These are phyloP conservation scores for Ramphastos sulfuratus DNA, from an alignment of 2,113 vertebrate species.

Conservation along the genomic window DNA sequence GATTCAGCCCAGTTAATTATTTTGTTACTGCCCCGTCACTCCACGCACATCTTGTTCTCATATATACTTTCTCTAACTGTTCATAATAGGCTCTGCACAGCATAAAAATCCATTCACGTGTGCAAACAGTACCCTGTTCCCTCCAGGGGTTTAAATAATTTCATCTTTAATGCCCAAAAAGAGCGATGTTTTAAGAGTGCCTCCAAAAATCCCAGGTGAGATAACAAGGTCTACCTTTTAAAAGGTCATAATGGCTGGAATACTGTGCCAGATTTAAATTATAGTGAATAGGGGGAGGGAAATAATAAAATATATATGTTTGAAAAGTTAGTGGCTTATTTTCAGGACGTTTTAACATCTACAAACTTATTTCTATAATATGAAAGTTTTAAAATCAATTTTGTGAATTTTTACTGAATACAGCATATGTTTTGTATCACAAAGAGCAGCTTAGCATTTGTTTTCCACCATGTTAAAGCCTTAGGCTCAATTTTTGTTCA, in stretches of 20 bases:
- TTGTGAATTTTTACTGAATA: neutral
- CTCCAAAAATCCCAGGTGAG: neutral
- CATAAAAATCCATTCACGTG: neutral
- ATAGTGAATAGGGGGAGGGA: neutral
- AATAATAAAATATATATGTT: neutral
- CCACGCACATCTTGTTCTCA: neutral
- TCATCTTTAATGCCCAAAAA: neutral
- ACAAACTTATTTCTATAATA: neutral
- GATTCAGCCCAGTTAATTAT: neutral
- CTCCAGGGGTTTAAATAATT: neutral
- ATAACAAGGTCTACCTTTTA: neutral
- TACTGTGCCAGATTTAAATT: constrained; percentile 17
- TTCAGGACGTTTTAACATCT: neutral
- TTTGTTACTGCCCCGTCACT: neutral
- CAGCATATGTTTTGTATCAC: neutral
- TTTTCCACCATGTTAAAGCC: neutral
- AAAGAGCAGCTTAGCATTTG: neutral
- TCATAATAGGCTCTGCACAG: neutral
- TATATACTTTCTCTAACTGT: neutral
- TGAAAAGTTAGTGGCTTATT: neutral
- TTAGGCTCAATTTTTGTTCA: neutral
- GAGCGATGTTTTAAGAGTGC: neutral
- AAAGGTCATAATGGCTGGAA: neutral
- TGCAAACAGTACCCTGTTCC: neutral
- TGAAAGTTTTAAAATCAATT: neutral